Evolutionary conservation across 2,888 invertebrate genomes (phyloP).

Genomic region (Elegia similella): DNA sequence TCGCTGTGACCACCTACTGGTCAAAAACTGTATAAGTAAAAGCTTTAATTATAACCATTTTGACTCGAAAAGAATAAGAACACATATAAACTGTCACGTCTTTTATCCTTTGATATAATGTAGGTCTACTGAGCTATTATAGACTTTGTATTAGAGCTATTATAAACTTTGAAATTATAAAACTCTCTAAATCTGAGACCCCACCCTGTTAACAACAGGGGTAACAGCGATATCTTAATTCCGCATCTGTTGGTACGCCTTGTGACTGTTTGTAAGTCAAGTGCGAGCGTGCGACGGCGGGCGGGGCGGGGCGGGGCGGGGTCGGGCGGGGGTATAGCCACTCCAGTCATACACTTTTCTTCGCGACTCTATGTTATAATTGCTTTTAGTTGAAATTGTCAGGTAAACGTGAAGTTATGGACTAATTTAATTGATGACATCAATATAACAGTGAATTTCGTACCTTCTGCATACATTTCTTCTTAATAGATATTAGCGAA

Average conservation of each 20-base stretch:
- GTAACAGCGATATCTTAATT: slow-evolving; percentile 17
- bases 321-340: neutral
- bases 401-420: neutral
- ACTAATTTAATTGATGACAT: neutral
- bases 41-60: too few relatives aligned
- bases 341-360: neutral
- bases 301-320: neutral
- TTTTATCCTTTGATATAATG: too few relatives aligned
- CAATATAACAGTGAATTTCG: too few relatives aligned
- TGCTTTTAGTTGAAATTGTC: neutral
- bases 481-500: too few relatives aligned
- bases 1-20: too few relatives aligned
- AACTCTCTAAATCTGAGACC: neutral
- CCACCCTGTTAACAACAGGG: slow-evolving; percentile 6
- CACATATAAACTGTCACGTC: too few relatives aligned
- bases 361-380: neutral
- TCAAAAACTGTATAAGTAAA: too few relatives aligned
- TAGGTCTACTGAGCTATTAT: too few relatives aligned
- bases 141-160: too few relatives aligned
- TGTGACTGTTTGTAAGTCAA: slow-evolving; percentile 8
- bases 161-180: too few relatives aligned
- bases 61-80: too few relatives aligned
- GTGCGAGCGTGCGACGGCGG: slow-evolving; percentile 7
- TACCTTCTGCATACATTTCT: neutral
- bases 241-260: neutral